Base-by-base conservation (phyloP, 2,888 invertebrate species). In the Caenorhabditis wallacei region DNA sequence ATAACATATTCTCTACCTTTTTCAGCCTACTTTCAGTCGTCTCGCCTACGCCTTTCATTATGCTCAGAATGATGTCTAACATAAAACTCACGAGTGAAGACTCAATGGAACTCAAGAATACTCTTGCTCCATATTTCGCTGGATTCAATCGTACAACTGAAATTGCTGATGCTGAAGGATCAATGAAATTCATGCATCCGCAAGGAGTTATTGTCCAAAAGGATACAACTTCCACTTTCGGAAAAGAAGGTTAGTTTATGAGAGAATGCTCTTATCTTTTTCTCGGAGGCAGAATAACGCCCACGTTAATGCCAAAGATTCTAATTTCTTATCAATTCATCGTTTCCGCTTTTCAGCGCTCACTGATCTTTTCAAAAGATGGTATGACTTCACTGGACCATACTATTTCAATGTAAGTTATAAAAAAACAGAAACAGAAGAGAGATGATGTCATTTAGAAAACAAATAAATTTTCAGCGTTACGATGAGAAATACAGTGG, bases 171-270 rank as follows among this genome's bases (percentile, higher is more conserved):
- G 80, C 80, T 5, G 80, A 74, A 61, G 81, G 75, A 63, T 75
- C 75, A 11, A 81, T 81, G 81, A 48, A 57, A 37, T 75, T 81
- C 35, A 81, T 81, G 81, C 81, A 81, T 70, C 81, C 81, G n/a
- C 81, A 81, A 51, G 81, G 68, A 24, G 81, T 81, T 5, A 81
- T 81, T n/a, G 81, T 81, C 43, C 75, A 81, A 22, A 75, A 64
- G 46, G 70, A 81, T 59, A 75, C 51, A 10, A 61, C 46, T 5
- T 75, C 81, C 35, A 81, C 75, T 56, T 81, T 81, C 22, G 81
- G 81, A 53, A 75, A 75, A 66, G 64, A 75, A 51, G 81, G 81
- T 75, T 64, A 35, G 63, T 54, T 68, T 69, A 66, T 57, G 54
- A 46, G n/a, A n/a, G n/a, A n/a, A 1, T 43, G 10, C 24, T 53